Conservation (phyloP, 2,797 vertebrate species). For the Hoplostethus mediterraneus region DNA sequence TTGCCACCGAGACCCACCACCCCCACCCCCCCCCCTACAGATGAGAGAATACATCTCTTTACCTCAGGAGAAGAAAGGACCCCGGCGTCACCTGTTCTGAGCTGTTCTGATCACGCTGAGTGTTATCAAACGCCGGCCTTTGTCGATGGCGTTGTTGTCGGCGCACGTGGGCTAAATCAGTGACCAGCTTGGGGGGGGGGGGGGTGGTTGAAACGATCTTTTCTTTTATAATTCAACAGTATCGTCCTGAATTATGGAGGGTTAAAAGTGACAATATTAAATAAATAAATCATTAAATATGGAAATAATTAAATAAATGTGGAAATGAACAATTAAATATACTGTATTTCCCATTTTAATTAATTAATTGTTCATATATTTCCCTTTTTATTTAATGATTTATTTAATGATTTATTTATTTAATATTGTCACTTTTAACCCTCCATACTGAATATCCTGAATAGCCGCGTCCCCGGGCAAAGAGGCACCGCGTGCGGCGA, state of each 20-base stretch:
- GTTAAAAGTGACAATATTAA: too few species aligned
- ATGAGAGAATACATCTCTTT: slow-evolving; percentile 43
- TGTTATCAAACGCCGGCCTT: slow-evolving; percentile 12
- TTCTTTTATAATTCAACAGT: not conserved
- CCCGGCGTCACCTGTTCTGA: slow-evolving; percentile 14
- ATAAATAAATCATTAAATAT: too few species aligned
- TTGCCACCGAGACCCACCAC: slow-evolving; percentile 25
- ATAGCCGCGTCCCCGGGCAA: not conserved
- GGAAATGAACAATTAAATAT: too few species aligned
- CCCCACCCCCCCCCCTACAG: too few species aligned
- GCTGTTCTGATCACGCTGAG: slow-evolving; percentile 15
- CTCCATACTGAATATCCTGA: not conserved
- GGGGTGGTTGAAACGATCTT: not conserved
- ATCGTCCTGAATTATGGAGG: too few species aligned
- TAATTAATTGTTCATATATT: too few species aligned
- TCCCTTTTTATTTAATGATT: too few species aligned
- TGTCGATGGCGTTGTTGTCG: slow-evolving; percentile 9
- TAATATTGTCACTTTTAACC: too few species aligned
- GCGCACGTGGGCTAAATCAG: slow-evolving; percentile 12
- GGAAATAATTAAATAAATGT: too few species aligned
- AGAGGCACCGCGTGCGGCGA: not conserved
- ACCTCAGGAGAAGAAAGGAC: slow-evolving; percentile 27
- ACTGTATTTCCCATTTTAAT: too few species aligned
- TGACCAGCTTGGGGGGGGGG: not conserved
- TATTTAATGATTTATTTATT: too few species aligned